Evolutionary conservation across 2,113 vertebrate species (phyloP).

Genomic region (Eretmodus cyanostictus): DNA sequence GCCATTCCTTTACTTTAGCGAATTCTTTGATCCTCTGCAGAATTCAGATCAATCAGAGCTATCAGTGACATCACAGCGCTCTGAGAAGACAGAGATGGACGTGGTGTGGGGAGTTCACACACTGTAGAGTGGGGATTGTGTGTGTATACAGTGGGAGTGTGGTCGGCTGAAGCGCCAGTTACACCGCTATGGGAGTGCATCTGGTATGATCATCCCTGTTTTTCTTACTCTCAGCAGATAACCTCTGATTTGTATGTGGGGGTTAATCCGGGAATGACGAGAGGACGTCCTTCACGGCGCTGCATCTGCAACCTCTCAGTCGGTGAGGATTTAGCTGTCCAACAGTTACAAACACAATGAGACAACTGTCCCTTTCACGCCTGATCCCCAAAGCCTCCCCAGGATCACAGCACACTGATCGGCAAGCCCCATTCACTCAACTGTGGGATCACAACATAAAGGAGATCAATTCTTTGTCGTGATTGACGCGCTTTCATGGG

Average conservation of each 20-base stretch:
- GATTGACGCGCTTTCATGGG: neutral
- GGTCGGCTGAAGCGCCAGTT: neutral
- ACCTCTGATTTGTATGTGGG: conserved; percentile 23
- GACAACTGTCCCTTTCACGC: conserved; percentile 46
- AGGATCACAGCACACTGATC: conserved; percentile 35
- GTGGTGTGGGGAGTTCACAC: neutral
- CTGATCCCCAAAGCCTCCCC: conserved; percentile 2
- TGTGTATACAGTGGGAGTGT: neutral
- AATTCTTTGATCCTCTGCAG: neutral
- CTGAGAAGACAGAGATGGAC: conserved; percentile 17
- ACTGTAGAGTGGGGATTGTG: neutral
- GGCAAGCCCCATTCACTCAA: conserved; percentile 22
- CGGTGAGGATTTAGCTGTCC: conserved; percentile 21
- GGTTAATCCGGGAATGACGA: conserved; percentile 50
- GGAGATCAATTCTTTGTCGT: conserved; percentile 25
- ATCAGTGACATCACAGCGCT: conserved; percentile 2
- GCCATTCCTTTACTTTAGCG: neutral
- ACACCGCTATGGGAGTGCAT: neutral
- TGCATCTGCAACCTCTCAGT: conserved; percentile 39
- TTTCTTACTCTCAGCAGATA: conserved; percentile 32
- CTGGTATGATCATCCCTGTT: conserved; percentile 18
- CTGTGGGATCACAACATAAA: conserved; percentile 36
- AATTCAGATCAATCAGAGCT: conserved; percentile 1
- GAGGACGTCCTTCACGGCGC: neutral
- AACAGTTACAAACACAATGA: conserved; percentile 38